A percentile compares a stretch with the other conserved stretches of the same genome.
These are phyloP conservation scores for Tachypleus tridentatus DNA, from an alignment of 1,140 invertebrate genomes.

Conservation along the genomic window DNA sequence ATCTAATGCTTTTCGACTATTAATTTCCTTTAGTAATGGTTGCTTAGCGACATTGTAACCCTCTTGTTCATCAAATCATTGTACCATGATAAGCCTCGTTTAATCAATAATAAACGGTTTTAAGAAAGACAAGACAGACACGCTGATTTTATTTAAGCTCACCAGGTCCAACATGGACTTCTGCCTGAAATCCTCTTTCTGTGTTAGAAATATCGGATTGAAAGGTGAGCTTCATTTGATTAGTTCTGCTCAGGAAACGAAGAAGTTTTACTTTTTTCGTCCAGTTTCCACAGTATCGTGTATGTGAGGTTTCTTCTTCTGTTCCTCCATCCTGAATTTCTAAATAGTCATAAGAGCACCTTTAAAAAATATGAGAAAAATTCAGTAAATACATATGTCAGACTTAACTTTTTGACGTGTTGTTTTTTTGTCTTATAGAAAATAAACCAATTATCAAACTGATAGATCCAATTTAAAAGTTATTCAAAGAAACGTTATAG, in stretches of 20 bases:
- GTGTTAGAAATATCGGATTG: constrained; percentile 56
- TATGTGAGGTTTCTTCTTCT: neutral
- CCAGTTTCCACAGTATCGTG: constrained; percentile 56
- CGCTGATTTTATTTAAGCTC: too few species aligned
- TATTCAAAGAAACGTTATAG: too few species aligned
- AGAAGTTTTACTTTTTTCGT: constrained; percentile 55
- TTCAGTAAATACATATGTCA: neutral
- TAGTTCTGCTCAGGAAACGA: constrained; percentile 30
- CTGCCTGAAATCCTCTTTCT: constrained; percentile 52
- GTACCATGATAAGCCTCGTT: too few species aligned
- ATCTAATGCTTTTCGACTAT: too few species aligned
- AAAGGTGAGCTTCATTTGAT: constrained; percentile 46
- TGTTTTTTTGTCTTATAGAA: too few species aligned
- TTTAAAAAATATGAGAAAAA: constrained; percentile 29
- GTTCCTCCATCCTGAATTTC: constrained; percentile 29
- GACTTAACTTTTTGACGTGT: neutral
- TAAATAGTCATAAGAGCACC: constrained; percentile 57
- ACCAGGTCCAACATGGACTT: constrained; percentile 41
- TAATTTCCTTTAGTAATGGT: too few species aligned
- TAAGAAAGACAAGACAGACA: too few species aligned
- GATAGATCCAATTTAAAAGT: too few species aligned
- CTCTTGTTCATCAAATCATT: too few species aligned
- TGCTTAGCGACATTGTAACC: too few species aligned
- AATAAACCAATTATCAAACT: too few species aligned
- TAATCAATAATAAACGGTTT: too few species aligned